Conservation (phyloP, 2,113 vertebrate species). For the Acanthisitta chloris region DNA sequence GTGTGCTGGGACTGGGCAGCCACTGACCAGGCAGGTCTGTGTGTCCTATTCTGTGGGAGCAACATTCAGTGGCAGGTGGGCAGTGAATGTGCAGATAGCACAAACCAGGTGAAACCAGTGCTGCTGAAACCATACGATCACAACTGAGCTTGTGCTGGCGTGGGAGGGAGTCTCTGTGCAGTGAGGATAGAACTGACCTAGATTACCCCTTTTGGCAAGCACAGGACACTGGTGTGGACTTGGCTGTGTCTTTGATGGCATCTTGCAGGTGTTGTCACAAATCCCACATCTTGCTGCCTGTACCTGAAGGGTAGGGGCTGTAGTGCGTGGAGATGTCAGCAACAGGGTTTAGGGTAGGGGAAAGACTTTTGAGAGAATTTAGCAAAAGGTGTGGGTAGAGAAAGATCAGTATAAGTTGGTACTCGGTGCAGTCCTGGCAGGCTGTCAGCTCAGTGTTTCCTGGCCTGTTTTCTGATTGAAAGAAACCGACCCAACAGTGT, state of each 20-base stretch:
- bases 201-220: not conserved
- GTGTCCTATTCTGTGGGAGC: not conserved
- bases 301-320: not conserved
- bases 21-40: not conserved
- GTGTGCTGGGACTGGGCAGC: not conserved
- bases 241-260: not conserved
- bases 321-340: not conserved
- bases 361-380: not conserved
- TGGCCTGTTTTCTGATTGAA: not conserved
- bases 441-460: not conserved
- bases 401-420: not conserved
- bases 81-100: not conserved
- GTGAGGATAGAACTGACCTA: not conserved
- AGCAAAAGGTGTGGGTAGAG: not conserved
- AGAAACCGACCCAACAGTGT: too few species aligned
- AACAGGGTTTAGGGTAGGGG: not conserved
- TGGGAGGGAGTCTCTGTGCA: not conserved
- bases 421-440: fast-evolving
- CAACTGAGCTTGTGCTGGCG: not conserved
- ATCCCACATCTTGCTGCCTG: not conserved
- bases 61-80: not conserved
- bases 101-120: not conserved
- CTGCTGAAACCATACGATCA: fast-evolving
- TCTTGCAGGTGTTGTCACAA: not conserved
- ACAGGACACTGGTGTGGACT: not conserved